Evolutionary conservation across 2,797 vertebrate species (phyloP), one percentile per base, ranked within the genome.

Genomic region (Ataeniobius toweri): DNA sequence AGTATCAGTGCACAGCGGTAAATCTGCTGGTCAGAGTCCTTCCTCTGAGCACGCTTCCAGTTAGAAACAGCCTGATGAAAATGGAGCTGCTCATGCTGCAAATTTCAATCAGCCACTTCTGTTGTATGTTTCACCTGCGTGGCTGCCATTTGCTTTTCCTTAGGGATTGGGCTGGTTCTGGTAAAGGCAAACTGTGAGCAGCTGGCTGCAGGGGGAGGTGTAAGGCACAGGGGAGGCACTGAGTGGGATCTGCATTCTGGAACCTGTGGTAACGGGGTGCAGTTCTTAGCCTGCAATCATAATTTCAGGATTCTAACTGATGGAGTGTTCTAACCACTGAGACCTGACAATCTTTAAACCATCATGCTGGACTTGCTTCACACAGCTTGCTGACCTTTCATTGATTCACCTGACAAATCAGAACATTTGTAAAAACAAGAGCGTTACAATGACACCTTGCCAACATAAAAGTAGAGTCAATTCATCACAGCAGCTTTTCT

Each of bases 21-120:
- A 86, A 88, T 90, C 88, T 86, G 81, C 84, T 87, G 68, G 78
- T 86, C 86, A 80, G 86, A 85, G 77, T 86, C 82, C 51, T 80
- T 86, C 82, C 78, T 77, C 85, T 85, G 85, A 83, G 82, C 81
- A 73, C 79, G 68, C 80, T 81, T 6, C 2, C 69, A 5, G 63
- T 46, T 74, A 82, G 71, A 89, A 90, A 82, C 83, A 88, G 85
- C 83, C 82, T 80, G 88, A 26, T 80, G 71, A 86, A 89, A 89
- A 80, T 84, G 82, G 78, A 91, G 85, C 85, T 79, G 56, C 77
- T 89, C 88, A 89, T 78, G 83, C 88, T 86, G 87, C 85, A 87
- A 90, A 85, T 89, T 91, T 88, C 88, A 88, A 90, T 91, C 87
- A 90, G 85, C 80, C 86, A 86, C 89, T 86, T 84, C 81, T 53